These are phyloP conservation scores for Pomacea maculata DNA, from an alignment of 1,140 invertebrate genomes.

Conservation along the genomic window DNA sequence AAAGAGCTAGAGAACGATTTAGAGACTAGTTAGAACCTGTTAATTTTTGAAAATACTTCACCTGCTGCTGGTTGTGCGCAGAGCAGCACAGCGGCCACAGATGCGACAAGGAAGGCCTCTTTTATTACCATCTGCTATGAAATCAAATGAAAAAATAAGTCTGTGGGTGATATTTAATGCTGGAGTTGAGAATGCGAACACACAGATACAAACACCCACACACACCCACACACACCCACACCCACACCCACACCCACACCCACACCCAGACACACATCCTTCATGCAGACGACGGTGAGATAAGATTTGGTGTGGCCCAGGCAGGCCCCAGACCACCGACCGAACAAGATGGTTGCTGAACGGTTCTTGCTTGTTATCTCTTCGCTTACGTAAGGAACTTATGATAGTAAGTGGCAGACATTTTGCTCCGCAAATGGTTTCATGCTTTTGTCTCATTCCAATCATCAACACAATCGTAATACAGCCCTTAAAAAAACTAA, in stretches of 20 bases:
- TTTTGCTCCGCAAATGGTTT: background rate
- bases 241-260: conserved; percentile 22
- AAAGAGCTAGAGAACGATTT: background rate
- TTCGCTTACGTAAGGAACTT: background rate
- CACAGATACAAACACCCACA: conserved; percentile 21
- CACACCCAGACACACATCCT: conserved; percentile 24
- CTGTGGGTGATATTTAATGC: background rate
- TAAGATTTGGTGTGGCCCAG: background rate
- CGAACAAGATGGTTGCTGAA: background rate
- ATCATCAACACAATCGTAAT: too few relatives aligned
- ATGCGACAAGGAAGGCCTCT: background rate
- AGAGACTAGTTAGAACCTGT: background rate
- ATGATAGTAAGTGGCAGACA: background rate
- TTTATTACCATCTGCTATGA: background rate
- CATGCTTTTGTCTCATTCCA: background rate
- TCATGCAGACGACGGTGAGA: background rate
- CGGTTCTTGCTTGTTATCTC: background rate
- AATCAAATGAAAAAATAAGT: background rate
- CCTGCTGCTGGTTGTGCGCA: background rate
- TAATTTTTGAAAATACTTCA: background rate
- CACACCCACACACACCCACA: conserved; percentile 25
- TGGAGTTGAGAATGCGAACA: background rate
- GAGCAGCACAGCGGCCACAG: background rate
- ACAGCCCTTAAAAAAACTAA: too few relatives aligned
- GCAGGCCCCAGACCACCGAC: background rate